Conservation (phyloP, 2,797 vertebrate genomes). For the Falco novaeseelandiae region DNA sequence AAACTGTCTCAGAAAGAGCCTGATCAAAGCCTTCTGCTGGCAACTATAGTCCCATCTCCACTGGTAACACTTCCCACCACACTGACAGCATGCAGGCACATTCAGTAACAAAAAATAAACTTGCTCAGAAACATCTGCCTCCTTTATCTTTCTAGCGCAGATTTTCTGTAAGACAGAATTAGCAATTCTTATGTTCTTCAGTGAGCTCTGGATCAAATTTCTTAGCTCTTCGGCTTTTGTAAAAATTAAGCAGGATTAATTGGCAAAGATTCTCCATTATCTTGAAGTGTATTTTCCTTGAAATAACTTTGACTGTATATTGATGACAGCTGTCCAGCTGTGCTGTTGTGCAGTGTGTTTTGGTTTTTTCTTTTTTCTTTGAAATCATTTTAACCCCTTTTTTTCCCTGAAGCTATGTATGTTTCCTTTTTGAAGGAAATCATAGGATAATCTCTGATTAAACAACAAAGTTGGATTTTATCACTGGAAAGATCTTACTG, state of each 20-base stretch:
- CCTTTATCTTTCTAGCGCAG: neutral
- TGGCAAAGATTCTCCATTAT: neutral
- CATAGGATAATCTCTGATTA: neutral
- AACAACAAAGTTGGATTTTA: neutral
- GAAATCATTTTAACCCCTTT: neutral
- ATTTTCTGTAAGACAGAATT: neutral
- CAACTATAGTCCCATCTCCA: slow-evolving; percentile 8
- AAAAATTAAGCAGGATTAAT: neutral
- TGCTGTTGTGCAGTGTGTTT: neutral
- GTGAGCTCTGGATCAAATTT: neutral
- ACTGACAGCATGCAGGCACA: neutral
- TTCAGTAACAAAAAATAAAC: neutral
- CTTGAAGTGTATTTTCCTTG: neutral
- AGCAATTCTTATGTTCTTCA: neutral
- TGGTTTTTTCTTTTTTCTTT: neutral
- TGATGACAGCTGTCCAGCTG: neutral
- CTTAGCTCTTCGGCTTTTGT: neutral
- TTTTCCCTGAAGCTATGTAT: neutral
- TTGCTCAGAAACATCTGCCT: neutral
- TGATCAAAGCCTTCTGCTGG: neutral
- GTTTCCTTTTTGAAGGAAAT: neutral
- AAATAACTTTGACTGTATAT: neutral
- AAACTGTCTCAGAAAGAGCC: neutral
- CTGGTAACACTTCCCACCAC: neutral
- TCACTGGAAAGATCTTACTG: neutral